A percentile compares a stretch with the other conserved stretches of the same genome.
phyloP scores from a whole-genome alignment of 2,888 invertebrate genomes.

The Xestia ashworthii region DNA sequence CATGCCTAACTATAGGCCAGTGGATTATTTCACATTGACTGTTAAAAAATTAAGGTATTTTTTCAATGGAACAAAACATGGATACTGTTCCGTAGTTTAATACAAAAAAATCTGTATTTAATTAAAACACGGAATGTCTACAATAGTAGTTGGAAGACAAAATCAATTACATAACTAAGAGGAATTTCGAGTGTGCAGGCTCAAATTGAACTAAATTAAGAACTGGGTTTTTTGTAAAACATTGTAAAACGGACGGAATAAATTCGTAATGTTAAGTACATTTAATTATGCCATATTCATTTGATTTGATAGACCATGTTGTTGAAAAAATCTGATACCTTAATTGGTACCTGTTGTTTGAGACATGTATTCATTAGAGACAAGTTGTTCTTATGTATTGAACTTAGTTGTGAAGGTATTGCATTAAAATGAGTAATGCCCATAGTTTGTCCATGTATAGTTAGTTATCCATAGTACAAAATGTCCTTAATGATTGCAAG shows the following conservation, averaged over 20 bases:
- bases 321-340: constrained; percentile 70
- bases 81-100: constrained; percentile 76
- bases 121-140: constrained; percentile 76
- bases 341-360: constrained; percentile 66
- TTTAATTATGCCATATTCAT: constrained; percentile 71
- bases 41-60: constrained; percentile 89
- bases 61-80: constrained; percentile 81
- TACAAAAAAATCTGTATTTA: constrained; percentile 69
- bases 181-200: constrained; percentile 69
- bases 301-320: constrained; percentile 66
- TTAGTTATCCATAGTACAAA: constrained; percentile 39
- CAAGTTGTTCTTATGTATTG: constrained; percentile 46
- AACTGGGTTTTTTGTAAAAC: constrained; percentile 63
- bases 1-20: constrained; percentile 83
- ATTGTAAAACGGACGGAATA: constrained; percentile 84
- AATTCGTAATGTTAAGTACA: constrained; percentile 83
- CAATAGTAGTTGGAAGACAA: constrained; percentile 85
- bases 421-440: constrained; percentile 33
- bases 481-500: constrained; percentile 65
- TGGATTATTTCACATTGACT: constrained; percentile 82
- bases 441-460: constrained; percentile 30
- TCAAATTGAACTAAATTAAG: constrained; percentile 66
- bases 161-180: constrained; percentile 73
- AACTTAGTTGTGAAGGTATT: constrained; percentile 1
- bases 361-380: constrained; percentile 65